phyloP scores from a whole-genome alignment of 2,797 vertebrate genomes.

The Fratercula arctica region DNA sequence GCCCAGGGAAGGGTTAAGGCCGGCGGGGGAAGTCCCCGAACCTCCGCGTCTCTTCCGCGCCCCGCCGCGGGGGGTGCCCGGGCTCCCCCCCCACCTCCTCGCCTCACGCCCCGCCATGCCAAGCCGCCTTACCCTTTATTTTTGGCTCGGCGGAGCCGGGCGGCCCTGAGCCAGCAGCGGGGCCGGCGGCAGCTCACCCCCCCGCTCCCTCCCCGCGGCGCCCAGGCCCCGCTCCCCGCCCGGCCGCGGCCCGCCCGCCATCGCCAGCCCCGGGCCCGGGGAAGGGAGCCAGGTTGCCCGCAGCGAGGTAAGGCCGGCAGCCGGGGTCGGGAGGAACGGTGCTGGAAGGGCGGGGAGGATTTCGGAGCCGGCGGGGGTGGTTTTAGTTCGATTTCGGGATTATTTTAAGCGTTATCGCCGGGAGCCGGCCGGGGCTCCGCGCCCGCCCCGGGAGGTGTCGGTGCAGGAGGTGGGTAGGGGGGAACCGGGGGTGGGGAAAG shows the following conservation, averaged over 20 bases:
- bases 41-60: background rate
- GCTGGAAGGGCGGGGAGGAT: background rate
- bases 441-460: background rate
- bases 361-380: background rate
- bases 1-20: background rate
- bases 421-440: background rate
- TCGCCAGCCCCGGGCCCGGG: background rate
- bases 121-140: conserved; percentile 71
- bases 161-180: background rate
- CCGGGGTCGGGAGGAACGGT: background rate
- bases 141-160: conserved; percentile 69
- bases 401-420: background rate
- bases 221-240: background rate
- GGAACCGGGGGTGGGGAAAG: too few species aligned
- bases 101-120: background rate
- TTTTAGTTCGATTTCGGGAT: background rate
- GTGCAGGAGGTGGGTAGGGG: background rate
- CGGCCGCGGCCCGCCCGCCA: background rate
- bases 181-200: too few species aligned
- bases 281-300: background rate
- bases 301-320: background rate
- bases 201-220: too few species aligned
- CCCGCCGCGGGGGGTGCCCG: background rate
- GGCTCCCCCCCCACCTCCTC: background rate
- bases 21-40: background rate